Evolutionary conservation across 2,888 invertebrate species (phyloP).

Genomic region (Noctua pronuba): DNA sequence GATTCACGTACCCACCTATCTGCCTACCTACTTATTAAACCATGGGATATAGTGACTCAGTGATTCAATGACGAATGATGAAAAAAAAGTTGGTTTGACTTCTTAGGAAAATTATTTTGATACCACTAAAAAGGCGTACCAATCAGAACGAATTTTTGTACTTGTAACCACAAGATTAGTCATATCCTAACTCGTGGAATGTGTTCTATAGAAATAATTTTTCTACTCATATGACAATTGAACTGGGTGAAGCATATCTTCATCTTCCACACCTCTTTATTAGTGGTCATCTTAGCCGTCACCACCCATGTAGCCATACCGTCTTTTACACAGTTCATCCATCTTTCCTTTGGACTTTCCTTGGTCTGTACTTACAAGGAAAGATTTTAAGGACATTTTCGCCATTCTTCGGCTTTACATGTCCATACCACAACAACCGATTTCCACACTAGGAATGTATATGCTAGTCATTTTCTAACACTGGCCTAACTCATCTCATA

Average conservation of each 20-base stretch:
- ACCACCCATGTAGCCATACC: neutral
- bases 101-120: conserved; percentile 10
- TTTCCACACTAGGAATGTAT: neutral
- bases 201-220: neutral
- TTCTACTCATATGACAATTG: neutral
- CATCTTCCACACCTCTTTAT: neutral
- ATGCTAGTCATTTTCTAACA: neutral
- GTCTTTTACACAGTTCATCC: neutral
- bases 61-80: conserved; percentile 23
- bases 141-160: neutral
- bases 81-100: neutral
- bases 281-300: neutral
- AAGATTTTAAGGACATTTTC: neutral
- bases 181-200: neutral
- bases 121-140: no score
- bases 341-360: neutral
- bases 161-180: neutral
- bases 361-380: neutral
- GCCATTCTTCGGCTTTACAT: neutral
- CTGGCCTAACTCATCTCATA: neutral
- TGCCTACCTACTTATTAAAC: neutral
- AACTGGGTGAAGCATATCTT: neutral
- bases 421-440: neutral
- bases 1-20: conserved; percentile 40
- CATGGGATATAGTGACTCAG: conserved; percentile 37